Evolutionary conservation across 35 echinoderm and acorn worm genomes (phyloP), one percentile per base, ranked within the genome.

Genomic region (Heliocidaris tuberculata): DNA sequence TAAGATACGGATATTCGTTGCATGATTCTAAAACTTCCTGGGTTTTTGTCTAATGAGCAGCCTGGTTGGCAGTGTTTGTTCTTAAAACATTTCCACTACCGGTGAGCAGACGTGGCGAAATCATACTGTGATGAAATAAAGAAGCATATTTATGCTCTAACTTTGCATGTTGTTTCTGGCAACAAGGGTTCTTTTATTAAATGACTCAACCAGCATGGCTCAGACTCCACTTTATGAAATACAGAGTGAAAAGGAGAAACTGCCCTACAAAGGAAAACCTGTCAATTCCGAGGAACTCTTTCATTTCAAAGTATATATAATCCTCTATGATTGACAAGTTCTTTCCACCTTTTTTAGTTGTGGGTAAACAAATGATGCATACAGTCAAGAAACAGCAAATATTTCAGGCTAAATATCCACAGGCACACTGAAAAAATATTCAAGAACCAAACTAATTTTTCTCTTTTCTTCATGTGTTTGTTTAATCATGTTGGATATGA

Each of bases 81-180:
- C 87, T 89, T 89, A 47, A 89, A 89, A 89, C 47, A 89, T 42
- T 47, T 89, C 87, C 87, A 89, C 87, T 21, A 89, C 87, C 87
- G 32, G 65, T 78, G 21, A 78, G 21, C 65, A 2, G 87, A 19
- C 31, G 31, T 89, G 29, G 31, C 31, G 11, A 89, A 89, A 0
- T 89, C 87, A 89, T 47, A 48, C 87, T 48, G 87, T 47, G 87
- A 48, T 17, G 47, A 48, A 47, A 48, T 47, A 89, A n/a, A 89
- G 87, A 89, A 48, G 31, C 31, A 89, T 89, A 48, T 89, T 89
- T 32, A 47, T 89, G 31, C 87, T 89, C 87, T 2, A 19, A 27
- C 47, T 32, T 48, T 89, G 87, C 87, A 89, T 89, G 87, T 89
- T 89, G 87, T 89, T 89, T 32, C 32, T 89, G 87, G 87, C 87